Percentiles rank a stretch among this genome's conserved stretches.
Conservation (phyloP, 1,140 invertebrate species). For the Pachypsylla venusta region DNA sequence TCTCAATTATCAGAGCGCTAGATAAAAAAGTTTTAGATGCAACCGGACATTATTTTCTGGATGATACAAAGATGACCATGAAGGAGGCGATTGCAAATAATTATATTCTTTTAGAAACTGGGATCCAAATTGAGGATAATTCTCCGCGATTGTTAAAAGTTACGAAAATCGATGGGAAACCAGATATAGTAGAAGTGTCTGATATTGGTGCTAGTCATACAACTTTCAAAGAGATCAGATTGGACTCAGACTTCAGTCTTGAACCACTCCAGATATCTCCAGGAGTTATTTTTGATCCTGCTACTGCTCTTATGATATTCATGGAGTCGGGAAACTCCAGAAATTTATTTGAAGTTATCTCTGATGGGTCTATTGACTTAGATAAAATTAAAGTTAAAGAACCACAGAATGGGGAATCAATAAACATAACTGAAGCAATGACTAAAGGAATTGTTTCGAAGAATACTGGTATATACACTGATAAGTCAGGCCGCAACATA, state of each 20-base stretch:
- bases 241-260: conserved; percentile 35
- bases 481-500: conserved; percentile 45
- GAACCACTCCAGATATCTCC: conserved; percentile 51
- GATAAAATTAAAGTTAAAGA: conserved; percentile 59
- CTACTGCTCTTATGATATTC: conserved; percentile 51
- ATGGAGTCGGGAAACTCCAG: conserved; percentile 48
- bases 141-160: conserved; percentile 43
- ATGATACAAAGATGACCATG: conserved; percentile 46
- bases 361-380: conserved; percentile 43
- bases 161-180: conserved; percentile 43
- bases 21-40: conserved; percentile 61
- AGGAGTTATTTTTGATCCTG: conserved; percentile 57
- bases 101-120: conserved; percentile 42
- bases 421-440: conserved; percentile 61
- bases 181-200: conserved; percentile 45
- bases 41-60: conserved; percentile 49
- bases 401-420: conserved; percentile 47
- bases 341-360: conserved; percentile 22
- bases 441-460: conserved; percentile 56
- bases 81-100: conserved; percentile 58
- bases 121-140: conserved; percentile 33
- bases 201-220: conserved; percentile 25
- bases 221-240: conserved; percentile 32
- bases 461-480: conserved; percentile 50
- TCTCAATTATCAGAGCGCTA: conserved; percentile 55